Evolutionary conservation across 1,140 invertebrate genomes (phyloP).

Genomic region (Magallana angulata): DNA sequence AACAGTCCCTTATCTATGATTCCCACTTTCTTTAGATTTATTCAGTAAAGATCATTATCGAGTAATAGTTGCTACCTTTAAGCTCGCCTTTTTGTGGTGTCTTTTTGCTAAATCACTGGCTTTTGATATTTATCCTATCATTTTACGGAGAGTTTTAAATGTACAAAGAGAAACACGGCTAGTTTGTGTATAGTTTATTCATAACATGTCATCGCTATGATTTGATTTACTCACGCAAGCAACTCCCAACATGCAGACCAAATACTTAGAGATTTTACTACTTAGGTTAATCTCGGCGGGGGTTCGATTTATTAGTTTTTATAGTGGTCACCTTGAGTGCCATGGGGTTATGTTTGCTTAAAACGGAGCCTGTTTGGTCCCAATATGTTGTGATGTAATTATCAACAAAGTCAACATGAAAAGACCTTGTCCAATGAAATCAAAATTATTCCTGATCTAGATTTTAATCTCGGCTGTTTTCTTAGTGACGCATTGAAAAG

Average conservation of each 20-base stretch:
- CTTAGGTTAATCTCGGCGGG: constrained; percentile 21
- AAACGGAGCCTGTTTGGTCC: neutral
- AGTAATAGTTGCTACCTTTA: constrained; percentile 27
- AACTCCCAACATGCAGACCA: neutral
- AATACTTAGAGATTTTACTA: neutral
- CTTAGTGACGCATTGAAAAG: constrained; percentile 19
- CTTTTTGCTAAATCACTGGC: neutral
- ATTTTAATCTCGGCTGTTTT: constrained; percentile 31
- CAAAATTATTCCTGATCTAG: constrained; percentile 14
- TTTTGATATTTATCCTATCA: constrained; percentile 30
- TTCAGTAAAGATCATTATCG: neutral
- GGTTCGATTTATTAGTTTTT: neutral
- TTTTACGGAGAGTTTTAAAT: constrained; percentile 13
- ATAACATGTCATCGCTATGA: constrained; percentile 2
- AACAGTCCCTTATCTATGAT: neutral
- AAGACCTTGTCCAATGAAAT: constrained; percentile 18
- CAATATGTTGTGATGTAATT: neutral
- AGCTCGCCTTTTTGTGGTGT: neutral
- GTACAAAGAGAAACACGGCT: neutral
- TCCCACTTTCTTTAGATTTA: neutral
- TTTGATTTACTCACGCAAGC: neutral
- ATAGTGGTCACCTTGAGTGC: constrained; percentile 22
- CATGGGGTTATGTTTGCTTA: neutral
- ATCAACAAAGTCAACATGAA: constrained; percentile 24
- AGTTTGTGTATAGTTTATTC: constrained; percentile 28